A percentile compares a stretch with the other conserved stretches of the same genome.
phyloP scores from a whole-genome alignment of 2,113 vertebrate species.

The Candoia aspera region DNA sequence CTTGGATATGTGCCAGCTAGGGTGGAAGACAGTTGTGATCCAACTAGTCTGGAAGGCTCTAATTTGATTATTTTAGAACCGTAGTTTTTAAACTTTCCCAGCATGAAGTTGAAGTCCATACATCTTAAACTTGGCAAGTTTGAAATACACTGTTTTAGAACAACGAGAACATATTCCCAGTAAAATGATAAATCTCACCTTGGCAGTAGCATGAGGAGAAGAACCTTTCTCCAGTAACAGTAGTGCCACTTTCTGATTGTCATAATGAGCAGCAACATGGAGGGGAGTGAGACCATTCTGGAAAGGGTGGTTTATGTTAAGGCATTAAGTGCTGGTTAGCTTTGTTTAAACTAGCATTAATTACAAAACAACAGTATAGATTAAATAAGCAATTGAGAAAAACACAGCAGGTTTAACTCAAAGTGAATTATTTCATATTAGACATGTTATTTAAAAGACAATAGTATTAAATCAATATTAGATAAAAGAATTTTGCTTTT shows the following conservation, averaged over 20 bases:
- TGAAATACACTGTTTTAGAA: background rate
- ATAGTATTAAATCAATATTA: background rate
- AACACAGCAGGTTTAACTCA: slow-evolving; percentile 21
- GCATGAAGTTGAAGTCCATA: background rate
- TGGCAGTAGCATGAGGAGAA: slow-evolving; percentile 89
- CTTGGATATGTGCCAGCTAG: background rate
- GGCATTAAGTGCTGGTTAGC: slow-evolving; percentile 62
- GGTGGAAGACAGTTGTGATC: background rate
- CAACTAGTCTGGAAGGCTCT: background rate
- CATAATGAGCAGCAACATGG: slow-evolving; percentile 96
- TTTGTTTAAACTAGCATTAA: slow-evolving; percentile 60
- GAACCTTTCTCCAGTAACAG: slow-evolving; percentile 95
- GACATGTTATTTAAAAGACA: slow-evolving; percentile 35
- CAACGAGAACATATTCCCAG: background rate
- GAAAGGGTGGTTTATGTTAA: slow-evolving; percentile 70
- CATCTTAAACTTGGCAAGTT: background rate
- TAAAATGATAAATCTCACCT: slow-evolving; percentile 81
- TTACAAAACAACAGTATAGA: slow-evolving; percentile 13
- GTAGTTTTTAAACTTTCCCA: background rate
- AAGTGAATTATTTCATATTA: slow-evolving; percentile 39
- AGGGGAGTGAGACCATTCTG: slow-evolving; percentile 98
- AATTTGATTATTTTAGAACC: background rate
- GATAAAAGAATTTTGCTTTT: slow-evolving; percentile 3
- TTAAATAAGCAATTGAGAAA: slow-evolving; percentile 50
- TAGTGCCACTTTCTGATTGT: slow-evolving; percentile 98